These are phyloP conservation scores for Homarus americanus DNA, from an alignment of 1,140 invertebrate species.

Conservation along the genomic window DNA sequence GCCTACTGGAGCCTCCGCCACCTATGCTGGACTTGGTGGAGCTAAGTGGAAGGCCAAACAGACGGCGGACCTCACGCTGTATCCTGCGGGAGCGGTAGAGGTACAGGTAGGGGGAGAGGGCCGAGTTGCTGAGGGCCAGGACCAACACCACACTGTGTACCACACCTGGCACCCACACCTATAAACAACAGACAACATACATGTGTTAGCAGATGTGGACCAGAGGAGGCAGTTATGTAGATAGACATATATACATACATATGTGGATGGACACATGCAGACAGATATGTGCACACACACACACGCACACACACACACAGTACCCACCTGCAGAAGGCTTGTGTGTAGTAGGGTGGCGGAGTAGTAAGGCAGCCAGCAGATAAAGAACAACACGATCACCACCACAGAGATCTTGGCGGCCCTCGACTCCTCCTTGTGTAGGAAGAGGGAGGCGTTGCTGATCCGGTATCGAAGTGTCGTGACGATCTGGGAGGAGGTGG, in stretches of 20 bases:
- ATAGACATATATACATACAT: too few species aligned
- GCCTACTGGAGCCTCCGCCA: conserved; percentile 68
- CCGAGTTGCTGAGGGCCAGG: conserved; percentile 84
- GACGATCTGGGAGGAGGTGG: conserved; percentile 78
- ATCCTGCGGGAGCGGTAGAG: conserved; percentile 87
- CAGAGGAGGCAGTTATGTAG: too few species aligned
- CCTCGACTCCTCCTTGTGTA: conserved; percentile 88
- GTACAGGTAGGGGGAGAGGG: conserved; percentile 87
- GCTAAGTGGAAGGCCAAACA: conserved; percentile 80
- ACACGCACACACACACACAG: conserved; percentile 2
- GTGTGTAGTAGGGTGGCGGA: conserved; percentile 78
- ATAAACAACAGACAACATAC: background rate
- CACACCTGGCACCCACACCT: conserved; percentile 77
- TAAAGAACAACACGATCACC: conserved; percentile 85
- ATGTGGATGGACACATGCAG: too few species aligned
- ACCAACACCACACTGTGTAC: conserved; percentile 80
- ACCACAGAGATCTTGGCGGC: conserved; percentile 88
- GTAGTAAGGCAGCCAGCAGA: conserved; percentile 85
- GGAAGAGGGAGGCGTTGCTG: conserved; percentile 89
- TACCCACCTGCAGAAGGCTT: conserved; percentile 77
- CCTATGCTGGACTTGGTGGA: conserved; percentile 27
- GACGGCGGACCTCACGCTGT: conserved; percentile 84
- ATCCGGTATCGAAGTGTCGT: conserved; percentile 86
- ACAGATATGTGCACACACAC: background rate
- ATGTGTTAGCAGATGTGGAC: background rate